Base-by-base conservation (phyloP, 1,140 invertebrate species). In the Heterodera schachtii region DNA sequence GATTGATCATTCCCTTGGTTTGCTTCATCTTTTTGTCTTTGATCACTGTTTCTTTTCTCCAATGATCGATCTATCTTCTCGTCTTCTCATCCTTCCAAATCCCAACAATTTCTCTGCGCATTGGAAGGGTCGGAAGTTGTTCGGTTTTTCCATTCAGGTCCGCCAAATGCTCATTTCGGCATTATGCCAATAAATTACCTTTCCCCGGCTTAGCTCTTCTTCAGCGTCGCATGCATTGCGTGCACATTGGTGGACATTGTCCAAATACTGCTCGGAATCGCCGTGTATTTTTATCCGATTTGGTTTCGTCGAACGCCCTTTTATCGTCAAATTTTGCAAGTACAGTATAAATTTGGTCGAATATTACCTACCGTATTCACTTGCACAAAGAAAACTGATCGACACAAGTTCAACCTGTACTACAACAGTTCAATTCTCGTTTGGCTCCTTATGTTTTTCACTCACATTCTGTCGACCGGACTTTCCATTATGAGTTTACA, bases 391-490 rank as follows among this genome's bases (percentile, higher is more conserved):
- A 78, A 78, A 46, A 52, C n/a, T 52, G 77, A 78, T 44, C 52
- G 77, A 21, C 70, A 69, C 21, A 16, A 43, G 7, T 69, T 78
- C 47, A 21, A 64, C n/a, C 16, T 69, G 44, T 78, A 43, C 21
- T 82, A 83, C 67, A 84, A 77, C 46, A 47, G 44, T 31, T 31
- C 44, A 31, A 31, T 83, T 19, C 82, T 82, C 21, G 6, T 46
- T 60, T 84, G 82, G 80, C 77, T 67, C 49, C 66, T 81, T 19
- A 19, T 86, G 19, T 86, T 86, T 64, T 84, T 84, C 74, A 11
- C 80, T 47, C 83, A 84, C 69, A 83, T 84, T 75, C 49, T 86
- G 19, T 41, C 19, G 49, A 84, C 82, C 41, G 83, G 83, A 6
- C 13, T 19, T 7, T 47, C 84, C 31, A 74, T 85, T 60, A 52